These are phyloP conservation scores for Drosophila tropicalis DNA, from an alignment of 1,140 invertebrate genomes.

Conservation along the genomic window DNA sequence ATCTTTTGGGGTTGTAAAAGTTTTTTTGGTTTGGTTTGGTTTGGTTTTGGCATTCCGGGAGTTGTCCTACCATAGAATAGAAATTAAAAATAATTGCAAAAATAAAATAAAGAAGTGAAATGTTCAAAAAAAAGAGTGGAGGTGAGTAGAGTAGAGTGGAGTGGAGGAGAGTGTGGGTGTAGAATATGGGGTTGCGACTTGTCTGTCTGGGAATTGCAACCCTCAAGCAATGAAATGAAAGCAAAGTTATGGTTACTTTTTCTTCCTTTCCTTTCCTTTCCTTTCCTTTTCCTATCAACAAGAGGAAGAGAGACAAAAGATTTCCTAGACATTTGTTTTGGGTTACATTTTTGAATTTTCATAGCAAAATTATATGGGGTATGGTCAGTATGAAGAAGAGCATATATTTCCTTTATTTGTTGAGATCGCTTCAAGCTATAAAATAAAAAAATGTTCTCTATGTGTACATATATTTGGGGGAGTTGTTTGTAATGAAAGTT, in stretches of 20 bases:
- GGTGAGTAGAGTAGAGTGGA: neutral
- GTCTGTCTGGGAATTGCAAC: constrained; percentile 75
- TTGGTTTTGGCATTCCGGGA: constrained; percentile 70
- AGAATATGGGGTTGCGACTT: constrained; percentile 6
- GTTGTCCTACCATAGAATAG: constrained; percentile 60
- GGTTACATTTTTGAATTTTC: constrained; percentile 35
- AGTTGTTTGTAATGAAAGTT: constrained; percentile 23
- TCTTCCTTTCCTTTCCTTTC: constrained; percentile 1
- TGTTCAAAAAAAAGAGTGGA: constrained; percentile 23
- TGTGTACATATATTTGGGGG: constrained; percentile 11
- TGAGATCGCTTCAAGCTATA: constrained; percentile 27
- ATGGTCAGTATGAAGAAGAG: neutral
- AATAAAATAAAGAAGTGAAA: too few species aligned
- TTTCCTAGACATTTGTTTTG: constrained; percentile 51
- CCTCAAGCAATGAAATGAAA: constrained; percentile 58
- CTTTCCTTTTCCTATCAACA: too few species aligned
- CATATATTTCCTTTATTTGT: constrained; percentile 28
- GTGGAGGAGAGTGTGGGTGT: constrained; percentile 33
- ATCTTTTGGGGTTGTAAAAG: constrained; percentile 68
- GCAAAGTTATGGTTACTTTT: constrained; percentile 46
- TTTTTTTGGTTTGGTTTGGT: neutral
- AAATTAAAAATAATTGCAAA: constrained; percentile 74
- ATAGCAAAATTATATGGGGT: too few species aligned
- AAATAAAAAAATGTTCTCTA: constrained; percentile 12
- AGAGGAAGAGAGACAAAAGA: constrained; percentile 18